Base-by-base conservation (phyloP, 1,140 invertebrate species). In the Camponotus floridanus region DNA sequence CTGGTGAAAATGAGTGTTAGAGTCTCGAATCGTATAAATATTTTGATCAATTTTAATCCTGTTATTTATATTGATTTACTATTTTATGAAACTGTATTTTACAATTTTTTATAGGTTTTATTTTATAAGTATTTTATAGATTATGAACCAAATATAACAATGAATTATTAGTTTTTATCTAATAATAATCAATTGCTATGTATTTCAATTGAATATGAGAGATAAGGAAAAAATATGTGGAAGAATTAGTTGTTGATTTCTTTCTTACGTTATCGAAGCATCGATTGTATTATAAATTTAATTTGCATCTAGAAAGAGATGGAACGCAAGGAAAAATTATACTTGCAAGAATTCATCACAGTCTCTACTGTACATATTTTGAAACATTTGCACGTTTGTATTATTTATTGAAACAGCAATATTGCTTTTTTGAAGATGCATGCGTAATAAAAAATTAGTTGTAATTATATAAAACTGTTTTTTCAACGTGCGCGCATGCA, bases 221-320 rank as follows among this genome's bases (percentile, higher is more conserved):
- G 4, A 61, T 61, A 11, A 18, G n/a, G n/a, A 21, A 45, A 73
- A 59, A 36, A 26, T 26, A 26, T 26, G 0, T 11, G 18, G 2
- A 61, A 13, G n/a, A 31, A 8, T 1, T 31, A 45, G 15, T 31
- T n/a, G 26, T 62, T 45, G 6, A 3, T 73, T 48, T 61, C 39
- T 6, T 59, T 48, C 13, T 51, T 42, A 18, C 26, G 18, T 59
- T 74, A 74, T 73, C 18, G 67, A 73, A 15, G n/a, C 31, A 55
- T 61, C 55, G n/a, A 83, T 83, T 55, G 15, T 51, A 51, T 51
- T 51, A n/a, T 8, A n/a, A 26, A 26, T 83, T 74, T 61, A 83
- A 73, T 74, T 61, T 83, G 55, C 67, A 81, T 81, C 73, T 73
- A 73, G 7, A n/a, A 81, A 81, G 11, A 13, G 26, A 21, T 42